phyloP scores from a whole-genome alignment of 2,113 vertebrate species.

The Serilophus lunatus region DNA sequence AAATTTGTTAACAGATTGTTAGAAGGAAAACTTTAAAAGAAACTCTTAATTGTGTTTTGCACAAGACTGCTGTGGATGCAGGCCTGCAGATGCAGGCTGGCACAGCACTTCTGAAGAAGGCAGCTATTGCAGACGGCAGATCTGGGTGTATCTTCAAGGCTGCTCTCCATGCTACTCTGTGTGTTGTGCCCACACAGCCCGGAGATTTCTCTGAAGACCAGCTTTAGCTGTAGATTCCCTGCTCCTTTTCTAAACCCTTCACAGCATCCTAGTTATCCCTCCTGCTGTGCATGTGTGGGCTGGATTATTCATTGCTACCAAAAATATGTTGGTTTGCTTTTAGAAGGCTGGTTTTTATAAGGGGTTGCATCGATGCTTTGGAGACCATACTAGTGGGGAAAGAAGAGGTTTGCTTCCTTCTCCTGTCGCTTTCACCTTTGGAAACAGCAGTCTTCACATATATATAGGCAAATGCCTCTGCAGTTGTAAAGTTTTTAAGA shows the following conservation, averaged over 20 bases:
- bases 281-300: background rate
- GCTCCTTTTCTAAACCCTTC: background rate
- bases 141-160: background rate
- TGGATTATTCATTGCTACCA: background rate
- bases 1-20: background rate
- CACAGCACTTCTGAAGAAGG: background rate
- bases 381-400: background rate
- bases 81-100: background rate
- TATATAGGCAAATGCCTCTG: background rate
- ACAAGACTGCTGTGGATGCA: background rate
- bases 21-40: background rate
- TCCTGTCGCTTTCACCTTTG: background rate
- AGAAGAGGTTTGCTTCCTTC: background rate
- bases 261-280: background rate
- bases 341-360: background rate
- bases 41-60: background rate
- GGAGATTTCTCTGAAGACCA: background rate
- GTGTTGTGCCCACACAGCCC: background rate
- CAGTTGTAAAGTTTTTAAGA: background rate
- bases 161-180: background rate
- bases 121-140: background rate
- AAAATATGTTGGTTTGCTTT: background rate
- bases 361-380: background rate
- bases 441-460: background rate
- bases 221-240: background rate